A percentile compares a stretch with the other conserved stretches of the same genome.
These are phyloP conservation scores for Hypomecis punctinalis DNA, from an alignment of 2,888 invertebrate genomes.

Conservation along the genomic window DNA sequence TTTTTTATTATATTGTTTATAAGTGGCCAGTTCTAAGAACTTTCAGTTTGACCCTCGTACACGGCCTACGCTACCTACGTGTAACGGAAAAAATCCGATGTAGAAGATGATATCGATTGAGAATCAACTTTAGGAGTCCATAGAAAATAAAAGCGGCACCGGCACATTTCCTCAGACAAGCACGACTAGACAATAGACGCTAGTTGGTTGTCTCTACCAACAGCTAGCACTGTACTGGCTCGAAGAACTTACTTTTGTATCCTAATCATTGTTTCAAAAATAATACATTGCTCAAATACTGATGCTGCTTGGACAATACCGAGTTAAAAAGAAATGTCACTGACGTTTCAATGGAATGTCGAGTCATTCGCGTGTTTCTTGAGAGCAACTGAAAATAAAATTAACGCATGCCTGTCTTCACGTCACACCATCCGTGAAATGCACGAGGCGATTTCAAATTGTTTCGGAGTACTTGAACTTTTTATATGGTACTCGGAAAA, in stretches of 20 bases:
- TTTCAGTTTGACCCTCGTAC: no score
- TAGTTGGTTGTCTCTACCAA: constrained; percentile 6
- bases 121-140: constrained; percentile 16
- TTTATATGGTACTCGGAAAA: not conserved
- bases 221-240: constrained; percentile 12
- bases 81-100: constrained; percentile 1
- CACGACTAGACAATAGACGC: constrained; percentile 9
- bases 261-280: constrained; percentile 32
- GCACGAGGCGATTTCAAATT: constrained; percentile 1
- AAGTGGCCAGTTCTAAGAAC: no score
- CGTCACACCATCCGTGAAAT: constrained; percentile 15
- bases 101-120: constrained; percentile 7
- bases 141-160: constrained; percentile 21
- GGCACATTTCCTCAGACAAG: constrained; percentile 11
- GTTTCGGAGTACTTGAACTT: not conserved
- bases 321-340: constrained; percentile 28
- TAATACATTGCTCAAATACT: constrained; percentile 30
- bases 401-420: constrained; percentile 22
- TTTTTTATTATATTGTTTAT: no score
- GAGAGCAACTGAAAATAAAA: constrained; percentile 40
- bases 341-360: constrained; percentile 39
- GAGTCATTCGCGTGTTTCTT: constrained; percentile 30
- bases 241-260: constrained; percentile 13
- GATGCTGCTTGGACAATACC: constrained; percentile 14
- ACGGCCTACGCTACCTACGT: constrained; percentile 13